Evolutionary conservation across 2,888 invertebrate species (phyloP).

Genomic region (Athalia cordata): DNA sequence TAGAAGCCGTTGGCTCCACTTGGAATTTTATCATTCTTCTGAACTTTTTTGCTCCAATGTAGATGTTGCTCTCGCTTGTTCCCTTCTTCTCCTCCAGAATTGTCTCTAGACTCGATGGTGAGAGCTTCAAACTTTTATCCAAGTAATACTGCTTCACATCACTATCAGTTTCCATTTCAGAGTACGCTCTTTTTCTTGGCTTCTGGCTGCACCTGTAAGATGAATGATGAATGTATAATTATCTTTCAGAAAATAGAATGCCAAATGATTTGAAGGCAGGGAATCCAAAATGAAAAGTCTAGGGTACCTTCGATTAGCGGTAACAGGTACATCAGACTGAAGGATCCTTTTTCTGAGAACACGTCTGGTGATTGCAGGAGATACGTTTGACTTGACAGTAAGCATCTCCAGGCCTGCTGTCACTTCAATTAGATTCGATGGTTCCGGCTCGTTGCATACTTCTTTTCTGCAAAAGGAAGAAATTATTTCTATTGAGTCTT

Average conservation of each 20-base stretch:
- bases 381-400: constrained; percentile 54
- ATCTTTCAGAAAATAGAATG: no score
- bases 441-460: constrained; percentile 36
- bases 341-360: constrained; percentile 55
- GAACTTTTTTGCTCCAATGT: constrained; percentile 76
- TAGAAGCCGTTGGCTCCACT: constrained; percentile 72
- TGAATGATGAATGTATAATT: no score
- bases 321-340: constrained; percentile 53
- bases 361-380: constrained; percentile 38
- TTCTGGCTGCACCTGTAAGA: constrained; percentile 62
- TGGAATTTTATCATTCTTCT: constrained; percentile 78
- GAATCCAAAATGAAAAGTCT: background rate
- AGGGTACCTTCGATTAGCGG: constrained; percentile 64
- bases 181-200: constrained; percentile 63
- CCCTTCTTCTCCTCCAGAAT: constrained; percentile 79
- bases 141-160: constrained; percentile 76
- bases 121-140: constrained; percentile 76
- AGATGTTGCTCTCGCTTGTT: constrained; percentile 71
- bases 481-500: no score
- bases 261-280: constrained; percentile 1
- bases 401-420: constrained; percentile 67
- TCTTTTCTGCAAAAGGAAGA: background rate
- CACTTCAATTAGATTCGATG: constrained; percentile 65
- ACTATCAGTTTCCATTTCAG: constrained; percentile 62
- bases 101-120: constrained; percentile 78